A percentile compares a stretch with the other conserved stretches of the same genome.
phyloP scores from a whole-genome alignment of 2,888 invertebrate genomes.

The Amorpha juglandis region DNA sequence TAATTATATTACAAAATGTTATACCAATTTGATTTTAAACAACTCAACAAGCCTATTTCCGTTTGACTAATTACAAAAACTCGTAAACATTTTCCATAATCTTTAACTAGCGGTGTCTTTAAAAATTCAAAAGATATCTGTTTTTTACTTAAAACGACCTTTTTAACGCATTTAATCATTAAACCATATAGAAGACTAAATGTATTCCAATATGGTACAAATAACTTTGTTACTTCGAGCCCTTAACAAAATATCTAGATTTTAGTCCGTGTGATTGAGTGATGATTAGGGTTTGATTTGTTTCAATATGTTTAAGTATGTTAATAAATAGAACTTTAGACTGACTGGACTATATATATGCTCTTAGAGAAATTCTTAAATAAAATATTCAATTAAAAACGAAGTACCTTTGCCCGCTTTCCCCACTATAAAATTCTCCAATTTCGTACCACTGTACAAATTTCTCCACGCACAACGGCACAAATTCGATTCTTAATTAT shows the following conservation, averaged over 20 bases:
- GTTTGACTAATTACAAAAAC: constrained; percentile 6
- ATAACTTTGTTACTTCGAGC: constrained; percentile 45
- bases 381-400: not conserved
- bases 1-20: not conserved
- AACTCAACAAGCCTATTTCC: not conserved
- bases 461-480: constrained; percentile 8
- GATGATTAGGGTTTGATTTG: too few species aligned
- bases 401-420: not conserved
- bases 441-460: constrained; percentile 33
- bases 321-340: too few species aligned
- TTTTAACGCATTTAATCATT: not conserved
- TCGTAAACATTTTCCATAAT: constrained; percentile 13
- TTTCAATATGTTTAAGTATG: too few species aligned
- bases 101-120: constrained; percentile 8
- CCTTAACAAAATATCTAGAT: constrained; percentile 58
- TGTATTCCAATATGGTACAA: constrained; percentile 50
- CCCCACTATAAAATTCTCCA: constrained; percentile 41
- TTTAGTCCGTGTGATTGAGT: constrained; percentile 47
- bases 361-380: not conserved
- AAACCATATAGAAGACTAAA: constrained; percentile 35
- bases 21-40: not conserved
- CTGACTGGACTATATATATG: not conserved
- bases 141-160: not conserved
- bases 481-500: constrained; percentile 23
- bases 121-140: not conserved